These are phyloP conservation scores for Lasioglossum malachurum DNA, from an alignment of 2,888 invertebrate genomes.

Conservation along the genomic window DNA sequence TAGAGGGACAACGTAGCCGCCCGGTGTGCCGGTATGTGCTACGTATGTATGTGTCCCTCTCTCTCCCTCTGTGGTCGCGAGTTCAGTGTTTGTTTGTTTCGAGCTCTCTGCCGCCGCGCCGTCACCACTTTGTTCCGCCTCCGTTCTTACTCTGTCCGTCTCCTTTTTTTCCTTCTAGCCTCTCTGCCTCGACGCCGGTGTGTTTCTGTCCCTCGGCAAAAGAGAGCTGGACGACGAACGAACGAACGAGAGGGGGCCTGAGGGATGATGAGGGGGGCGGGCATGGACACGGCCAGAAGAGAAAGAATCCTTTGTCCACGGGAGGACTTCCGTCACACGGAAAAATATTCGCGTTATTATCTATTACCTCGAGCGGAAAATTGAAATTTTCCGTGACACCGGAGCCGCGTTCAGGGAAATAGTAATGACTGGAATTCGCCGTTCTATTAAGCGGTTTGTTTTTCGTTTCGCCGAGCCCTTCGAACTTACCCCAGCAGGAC, in stretches of 20 bases:
- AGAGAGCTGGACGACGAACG: conserved; percentile 31
- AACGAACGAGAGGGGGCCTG: background rate
- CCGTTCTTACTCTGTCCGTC: conserved; percentile 28
- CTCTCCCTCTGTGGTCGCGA: conserved; percentile 34
- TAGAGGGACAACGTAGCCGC: conserved; percentile 59
- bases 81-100: conserved; percentile 65
- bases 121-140: conserved; percentile 56
- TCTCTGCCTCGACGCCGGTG: background rate
- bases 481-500: background rate
- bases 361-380: conserved; percentile 72
- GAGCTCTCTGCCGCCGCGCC: conserved; percentile 48
- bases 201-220: conserved; percentile 19
- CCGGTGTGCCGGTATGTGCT: background rate
- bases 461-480: conserved; percentile 15
- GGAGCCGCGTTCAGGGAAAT: conserved; percentile 52
- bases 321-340: conserved; percentile 68
- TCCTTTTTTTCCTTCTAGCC: conserved; percentile 22
- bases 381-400: conserved; percentile 69
- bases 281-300: conserved; percentile 17
- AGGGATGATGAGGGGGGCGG: background rate
- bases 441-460: conserved; percentile 57
- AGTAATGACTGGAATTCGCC: conserved; percentile 65
- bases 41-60: background rate
- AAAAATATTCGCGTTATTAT: conserved; percentile 74
- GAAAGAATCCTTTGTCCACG: conserved; percentile 68